A percentile compares a stretch with the other conserved stretches of the same genome.
Conservation (phyloP, 2,113 vertebrate genomes). For the Campylomormyrus tamandua region DNA sequence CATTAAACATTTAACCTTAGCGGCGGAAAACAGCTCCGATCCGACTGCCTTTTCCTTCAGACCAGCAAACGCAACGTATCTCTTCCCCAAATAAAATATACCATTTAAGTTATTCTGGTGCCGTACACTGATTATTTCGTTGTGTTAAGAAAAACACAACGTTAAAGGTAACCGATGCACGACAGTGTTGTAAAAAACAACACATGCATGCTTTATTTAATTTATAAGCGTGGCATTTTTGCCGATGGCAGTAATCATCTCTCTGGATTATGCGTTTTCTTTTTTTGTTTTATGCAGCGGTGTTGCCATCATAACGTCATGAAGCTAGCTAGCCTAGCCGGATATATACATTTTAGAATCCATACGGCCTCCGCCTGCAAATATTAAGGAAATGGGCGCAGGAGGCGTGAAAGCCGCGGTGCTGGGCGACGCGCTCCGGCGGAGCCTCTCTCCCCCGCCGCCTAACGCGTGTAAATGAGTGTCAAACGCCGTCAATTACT, state of each 20-base stretch:
- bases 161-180: not conserved
- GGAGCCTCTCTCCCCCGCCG: not conserved
- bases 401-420: not conserved
- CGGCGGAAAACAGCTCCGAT: not conserved
- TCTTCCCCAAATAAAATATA: not conserved
- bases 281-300: constrained; percentile 4
- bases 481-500: constrained; percentile 38
- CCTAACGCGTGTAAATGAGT: constrained; percentile 1
- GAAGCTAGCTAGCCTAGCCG: constrained; percentile 28
- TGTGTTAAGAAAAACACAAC: constrained; percentile 3
- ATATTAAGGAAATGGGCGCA: constrained; percentile 12
- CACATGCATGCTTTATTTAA: not conserved
- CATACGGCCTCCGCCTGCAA: constrained; percentile 36
- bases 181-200: not conserved
- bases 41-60: not conserved
- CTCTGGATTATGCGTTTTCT: not conserved
- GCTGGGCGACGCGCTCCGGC: not conserved
- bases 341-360: constrained; percentile 24
- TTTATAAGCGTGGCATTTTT: not conserved
- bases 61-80: not conserved
- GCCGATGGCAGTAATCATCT: not conserved
- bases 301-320: constrained; percentile 16
- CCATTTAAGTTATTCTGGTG: not conserved
- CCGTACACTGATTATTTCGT: not conserved
- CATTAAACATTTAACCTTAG: not conserved